Evolutionary conservation across 1,140 invertebrate genomes (phyloP).

Genomic region (Eriosoma lanigerum): DNA sequence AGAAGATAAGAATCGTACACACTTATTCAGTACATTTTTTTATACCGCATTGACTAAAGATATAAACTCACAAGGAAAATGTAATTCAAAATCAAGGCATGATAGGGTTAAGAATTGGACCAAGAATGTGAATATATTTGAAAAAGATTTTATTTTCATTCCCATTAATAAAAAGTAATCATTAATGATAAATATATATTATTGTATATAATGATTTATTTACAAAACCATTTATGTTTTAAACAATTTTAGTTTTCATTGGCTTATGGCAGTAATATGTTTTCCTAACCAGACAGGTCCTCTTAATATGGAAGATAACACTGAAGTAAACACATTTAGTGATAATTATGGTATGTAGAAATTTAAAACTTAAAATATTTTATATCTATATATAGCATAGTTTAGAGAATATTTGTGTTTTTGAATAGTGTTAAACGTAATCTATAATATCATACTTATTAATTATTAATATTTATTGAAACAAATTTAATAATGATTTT

Average conservation of each 20-base stretch:
- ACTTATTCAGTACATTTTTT: slow-evolving; percentile 95
- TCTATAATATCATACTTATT: too few relatives aligned
- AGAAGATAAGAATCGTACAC: slow-evolving; percentile 75
- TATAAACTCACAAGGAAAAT: slow-evolving; percentile 61
- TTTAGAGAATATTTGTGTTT: too few relatives aligned
- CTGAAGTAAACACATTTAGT: not conserved
- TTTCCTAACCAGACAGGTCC: slow-evolving; percentile 72
- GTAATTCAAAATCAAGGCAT: slow-evolving; percentile 75
- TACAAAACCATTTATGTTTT: not conserved
- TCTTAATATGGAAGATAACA: not conserved
- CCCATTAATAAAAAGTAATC: slow-evolving; percentile 94
- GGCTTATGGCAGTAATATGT: slow-evolving; percentile 97
- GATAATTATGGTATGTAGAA: not conserved
- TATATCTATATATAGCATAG: too few relatives aligned
- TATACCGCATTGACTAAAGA: slow-evolving; percentile 82
- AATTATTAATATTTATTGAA: too few relatives aligned
- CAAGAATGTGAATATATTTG: slow-evolving; percentile 92
- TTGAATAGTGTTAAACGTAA: too few relatives aligned
- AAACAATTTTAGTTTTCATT: slow-evolving; percentile 71
- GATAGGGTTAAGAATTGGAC: slow-evolving; percentile 93
- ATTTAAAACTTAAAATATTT: too few relatives aligned
- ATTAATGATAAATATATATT: not conserved
- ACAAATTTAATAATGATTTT: too few relatives aligned
- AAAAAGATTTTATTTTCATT: slow-evolving; percentile 95
- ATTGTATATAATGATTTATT: too few relatives aligned